A percentile compares a stretch with the other conserved stretches of the same genome.
Evolutionary conservation across 2,797 vertebrate species (phyloP).

Genomic region (Sebastiscus albofasciatus): DNA sequence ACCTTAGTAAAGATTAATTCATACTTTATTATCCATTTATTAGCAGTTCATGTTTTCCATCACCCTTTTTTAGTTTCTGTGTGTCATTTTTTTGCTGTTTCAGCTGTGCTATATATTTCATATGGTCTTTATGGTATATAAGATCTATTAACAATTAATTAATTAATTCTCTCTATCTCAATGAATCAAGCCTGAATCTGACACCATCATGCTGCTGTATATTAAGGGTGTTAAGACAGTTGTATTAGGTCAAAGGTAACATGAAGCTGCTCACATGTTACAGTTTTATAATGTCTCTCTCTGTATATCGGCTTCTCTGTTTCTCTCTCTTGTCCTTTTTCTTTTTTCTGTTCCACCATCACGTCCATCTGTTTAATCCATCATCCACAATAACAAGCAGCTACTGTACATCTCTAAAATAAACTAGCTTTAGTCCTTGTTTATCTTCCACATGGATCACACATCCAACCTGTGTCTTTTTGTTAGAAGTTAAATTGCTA

Average conservation of each 20-base stretch:
- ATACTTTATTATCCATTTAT: too few relatives aligned
- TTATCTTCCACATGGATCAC: conserved; percentile 15
- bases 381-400: not conserved
- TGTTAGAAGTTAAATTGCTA: conserved; percentile 49
- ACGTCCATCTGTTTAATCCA: conserved; percentile 3
- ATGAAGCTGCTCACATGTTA: not conserved
- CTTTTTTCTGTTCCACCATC: not conserved
- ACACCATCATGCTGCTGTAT: not conserved
- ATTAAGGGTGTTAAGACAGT: not conserved
- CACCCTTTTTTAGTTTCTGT: not conserved
- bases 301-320: not conserved
- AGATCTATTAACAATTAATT: not conserved
- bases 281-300: not conserved
- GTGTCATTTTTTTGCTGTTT: not conserved
- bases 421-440: conserved; percentile 27
- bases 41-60: not conserved
- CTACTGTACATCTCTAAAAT: not conserved
- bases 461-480: conserved; percentile 17
- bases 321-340: not conserved
- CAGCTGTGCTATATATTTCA: not conserved
- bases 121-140: not conserved
- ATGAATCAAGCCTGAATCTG: not conserved
- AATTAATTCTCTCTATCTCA: not conserved
- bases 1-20: rapidly evolving
- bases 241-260: not conserved